Evolutionary conservation across 2,113 vertebrate genomes (phyloP), one percentile per base, ranked within the genome.

Genomic region (Gambusia holbrooki): DNA sequence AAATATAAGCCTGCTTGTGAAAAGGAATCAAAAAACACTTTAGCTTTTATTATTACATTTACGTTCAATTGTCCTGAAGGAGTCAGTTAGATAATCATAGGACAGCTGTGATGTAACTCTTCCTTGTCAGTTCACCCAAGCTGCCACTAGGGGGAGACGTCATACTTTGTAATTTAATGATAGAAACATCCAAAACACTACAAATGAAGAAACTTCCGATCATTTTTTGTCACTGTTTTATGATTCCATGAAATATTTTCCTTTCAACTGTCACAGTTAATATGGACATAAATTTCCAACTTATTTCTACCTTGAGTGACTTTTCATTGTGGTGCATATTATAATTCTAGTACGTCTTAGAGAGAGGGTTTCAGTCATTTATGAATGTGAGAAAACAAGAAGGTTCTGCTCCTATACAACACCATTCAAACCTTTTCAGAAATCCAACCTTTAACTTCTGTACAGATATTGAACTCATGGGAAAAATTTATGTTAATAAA

Each of bases 51-150:
- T n/a, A 4, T 65, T 15, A 30, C 4, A 0, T 17, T 62, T 1
- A 0, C n/a, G 0, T 76, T 83, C 64, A 15, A 72, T 81, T 85
- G 74, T 78, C 68, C 40, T 67, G 0, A 33, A 76, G 67, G 28
- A 81, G 80, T 78, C 82, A 74, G 77, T 93, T 90, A 79, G 73
- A 76, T 90, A 92, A 92, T 62, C 30, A 15, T 0, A 40, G 25
- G 40, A 27, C 22, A 22, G 42, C 14, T n/a, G 82, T 92, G 90
- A 90, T 89, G 81, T 92, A 92, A 92, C 86, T 42, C 17, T 8
- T 17, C 10, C 1, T 9, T 14, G 69, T 33, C 76, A 82, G 62
- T 89, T 89, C 80, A 37, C 0, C 22, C 13, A 10, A 14, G 2
- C 11, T 3, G 3, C 71, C 91, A 73, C 79, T 69, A 90, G 87